phyloP scores from a whole-genome alignment of 2,797 vertebrate genomes.

The Rhinichthys osculus region DNA sequence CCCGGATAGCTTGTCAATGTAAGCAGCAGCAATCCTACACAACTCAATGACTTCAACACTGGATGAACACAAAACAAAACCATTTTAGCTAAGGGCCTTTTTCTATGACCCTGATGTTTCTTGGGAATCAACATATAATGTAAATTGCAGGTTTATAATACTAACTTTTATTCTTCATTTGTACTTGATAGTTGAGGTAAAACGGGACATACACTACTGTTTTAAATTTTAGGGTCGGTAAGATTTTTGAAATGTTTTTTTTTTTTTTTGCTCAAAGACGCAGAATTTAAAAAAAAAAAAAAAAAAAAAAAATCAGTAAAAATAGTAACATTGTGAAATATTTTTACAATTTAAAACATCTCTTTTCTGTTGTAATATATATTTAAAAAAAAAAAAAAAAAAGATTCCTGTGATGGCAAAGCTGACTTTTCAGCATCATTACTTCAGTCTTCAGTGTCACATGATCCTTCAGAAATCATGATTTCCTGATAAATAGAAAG shows the following conservation, averaged over 20 bases:
- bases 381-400: neutral
- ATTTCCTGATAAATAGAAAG: neutral
- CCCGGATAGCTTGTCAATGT: conserved; percentile 60
- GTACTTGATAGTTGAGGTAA: conserved; percentile 63
- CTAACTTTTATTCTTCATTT: conserved; percentile 61
- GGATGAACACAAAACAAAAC: conserved; percentile 55
- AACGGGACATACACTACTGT: conserved; percentile 38
- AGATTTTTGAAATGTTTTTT: neutral
- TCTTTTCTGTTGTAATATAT: neutral
- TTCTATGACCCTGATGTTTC: conserved; percentile 35
- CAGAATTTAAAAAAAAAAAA: too few species aligned
- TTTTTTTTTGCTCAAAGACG: neutral
- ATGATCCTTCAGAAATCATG: neutral
- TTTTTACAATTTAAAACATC: neutral
- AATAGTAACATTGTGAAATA: neutral
- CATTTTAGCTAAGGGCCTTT: conserved; percentile 40
- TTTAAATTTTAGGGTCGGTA: neutral
- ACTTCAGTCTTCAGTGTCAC: neutral
- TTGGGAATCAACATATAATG: conserved; percentile 20
- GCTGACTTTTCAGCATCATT: neutral
- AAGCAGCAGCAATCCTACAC: conserved; percentile 64
- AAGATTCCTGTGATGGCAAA: neutral
- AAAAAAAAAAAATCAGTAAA: too few species aligned
- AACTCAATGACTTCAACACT: conserved; percentile 48
- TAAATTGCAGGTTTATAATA: conserved; percentile 27